Base-by-base conservation (phyloP, 2,888 invertebrate genomes). In the Globia sparganii region DNA sequence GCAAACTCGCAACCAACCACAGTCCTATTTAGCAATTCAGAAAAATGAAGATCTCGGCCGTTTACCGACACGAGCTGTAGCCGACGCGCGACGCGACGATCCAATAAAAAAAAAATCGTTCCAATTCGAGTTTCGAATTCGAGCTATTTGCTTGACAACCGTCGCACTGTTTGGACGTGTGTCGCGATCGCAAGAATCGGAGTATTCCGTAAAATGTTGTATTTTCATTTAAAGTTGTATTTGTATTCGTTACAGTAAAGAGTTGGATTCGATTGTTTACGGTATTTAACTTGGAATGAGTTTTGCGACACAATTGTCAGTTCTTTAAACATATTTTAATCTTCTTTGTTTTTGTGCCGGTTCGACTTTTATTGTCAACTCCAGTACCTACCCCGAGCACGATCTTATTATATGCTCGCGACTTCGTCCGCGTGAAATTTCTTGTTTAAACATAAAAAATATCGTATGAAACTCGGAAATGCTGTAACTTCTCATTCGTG, bases 111-210 rank as follows among this genome's bases (percentile, higher is more conserved):
- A 71, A 86, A 85, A 71, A 43, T 21, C 34, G 58, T 73, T 83
- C 77, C 83, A 59, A 77, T 89, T 90, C 83, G 86, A 87, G 89
- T 80, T 89, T 87, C 82, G 85, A 89, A 90, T 69, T 69, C 83
- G 72, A 68, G 80, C 78, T 87, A 86, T 89, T 90, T 86, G 86
- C 81, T 75, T 84, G 84, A 79, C 82, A 89, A 87, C 88, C 79
- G 86, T 84, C 86, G 74, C 77, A 72, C 73, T 87, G 82, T 86
- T 85, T 83, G 87, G 86, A 87, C 88, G 89, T 85, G 80, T 87
- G 73, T 80, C 71, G 75, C 58, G 75, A 76, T 78, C 71, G 73
- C 61, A 84, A 75, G 76, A 65, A 78, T 81, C 37, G 58, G 46
- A 74, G 76, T 64, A 72, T 75, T 61, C 59, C 66, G 75, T 83